Evolutionary conservation across 2,888 invertebrate genomes (phyloP), one percentile per base, ranked within the genome.

Genomic region (Netelia melanura): DNA sequence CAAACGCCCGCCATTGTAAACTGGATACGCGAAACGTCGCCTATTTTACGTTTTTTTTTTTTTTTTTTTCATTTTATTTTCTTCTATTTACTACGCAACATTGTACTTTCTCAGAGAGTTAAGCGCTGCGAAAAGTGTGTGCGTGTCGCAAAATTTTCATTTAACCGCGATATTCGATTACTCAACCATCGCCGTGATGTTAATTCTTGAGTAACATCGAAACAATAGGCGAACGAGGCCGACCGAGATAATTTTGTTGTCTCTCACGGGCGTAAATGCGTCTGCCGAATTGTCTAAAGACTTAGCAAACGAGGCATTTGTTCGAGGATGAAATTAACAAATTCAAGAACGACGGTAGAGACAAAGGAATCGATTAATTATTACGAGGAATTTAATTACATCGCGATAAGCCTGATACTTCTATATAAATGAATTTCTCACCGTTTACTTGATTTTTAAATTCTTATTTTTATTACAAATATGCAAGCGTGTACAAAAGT

Each of bases 1-100:
- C 65, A 76, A 80, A 84, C 17, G 70, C 62, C 44, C 56, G 56
- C 84, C 58, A 80, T 84, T 84, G 80, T 76, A 67, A 68, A 71
- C 52, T 71, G 65, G 52, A 78, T 72, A 64, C 67, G 56, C 75
- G 52, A 68, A 80, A 75, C 70, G 76, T 64, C 65, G 71, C 44
- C 80, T 23, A 21, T 76, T 56, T 76, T 67, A 54, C 8, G 25
- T 2, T 11, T 52, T 75, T 38, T 75, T 75, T 75, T 68, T 75
- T 68, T 52, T 74, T 78, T 56, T 48, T 74, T 30, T 74, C 62
- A 52, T 68, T 65, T 44, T 48, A 52, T 78, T 58, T 30, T 30
- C 30, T 30, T 30, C 30, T 30, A 30, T 30, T 30, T 30, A 30
- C 30, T 30, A 30, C 30, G 74, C 68, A 83, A 62, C 62, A 65